Evolutionary conservation across 1,140 invertebrate species (phyloP).

Genomic region (Drosophila mauritiana): DNA sequence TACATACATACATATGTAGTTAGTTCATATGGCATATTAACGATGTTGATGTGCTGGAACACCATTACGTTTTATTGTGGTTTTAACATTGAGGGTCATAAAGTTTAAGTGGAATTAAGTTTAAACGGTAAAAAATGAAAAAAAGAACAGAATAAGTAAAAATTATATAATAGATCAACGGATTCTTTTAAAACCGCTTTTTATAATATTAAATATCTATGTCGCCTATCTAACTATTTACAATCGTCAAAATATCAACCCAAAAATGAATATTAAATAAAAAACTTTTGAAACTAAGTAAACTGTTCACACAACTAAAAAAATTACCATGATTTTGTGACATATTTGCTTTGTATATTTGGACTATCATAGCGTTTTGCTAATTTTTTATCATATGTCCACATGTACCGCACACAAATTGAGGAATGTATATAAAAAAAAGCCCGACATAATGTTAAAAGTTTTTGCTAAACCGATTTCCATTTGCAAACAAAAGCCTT

Average conservation of each 20-base stretch:
- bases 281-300: conserved; percentile 4
- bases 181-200: too few relatives aligned
- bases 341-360: conserved; percentile 27
- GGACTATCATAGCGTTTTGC: not conserved
- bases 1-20: not conserved
- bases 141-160: not conserved
- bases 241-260: too few relatives aligned
- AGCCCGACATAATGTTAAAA: conserved; percentile 17
- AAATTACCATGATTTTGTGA: conserved; percentile 16
- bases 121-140: not conserved
- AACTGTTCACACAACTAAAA: conserved; percentile 6
- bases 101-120: not conserved
- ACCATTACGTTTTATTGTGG: not conserved
- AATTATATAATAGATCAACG: too few relatives aligned
- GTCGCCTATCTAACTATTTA: too few relatives aligned
- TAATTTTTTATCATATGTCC: not conserved
- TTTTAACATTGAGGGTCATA: not conserved
- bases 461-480: conserved; percentile 42
- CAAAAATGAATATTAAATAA: not conserved
- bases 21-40: not conserved
- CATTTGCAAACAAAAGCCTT: conserved; percentile 40
- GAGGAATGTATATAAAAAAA: not conserved
- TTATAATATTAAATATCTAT: too few relatives aligned
- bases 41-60: not conserved
- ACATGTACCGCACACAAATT: conserved; percentile 2